These are phyloP conservation scores for Lophura nycthemera DNA, from an alignment of 2,113 vertebrate genomes.

Conservation along the genomic window DNA sequence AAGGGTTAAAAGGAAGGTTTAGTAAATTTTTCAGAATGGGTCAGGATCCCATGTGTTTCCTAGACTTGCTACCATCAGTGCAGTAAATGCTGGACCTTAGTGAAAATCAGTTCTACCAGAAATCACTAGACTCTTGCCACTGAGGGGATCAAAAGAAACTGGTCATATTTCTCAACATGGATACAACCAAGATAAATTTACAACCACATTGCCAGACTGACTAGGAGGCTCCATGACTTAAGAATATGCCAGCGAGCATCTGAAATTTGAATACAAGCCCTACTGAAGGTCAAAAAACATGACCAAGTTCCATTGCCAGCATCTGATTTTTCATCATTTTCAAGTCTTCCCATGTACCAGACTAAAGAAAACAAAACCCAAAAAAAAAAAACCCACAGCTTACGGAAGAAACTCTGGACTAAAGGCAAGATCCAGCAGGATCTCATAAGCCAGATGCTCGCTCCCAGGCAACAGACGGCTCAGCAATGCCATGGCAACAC, in stretches of 20 bases:
- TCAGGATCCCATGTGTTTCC: background rate
- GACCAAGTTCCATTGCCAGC: background rate
- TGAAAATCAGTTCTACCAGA: background rate
- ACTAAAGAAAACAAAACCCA: background rate
- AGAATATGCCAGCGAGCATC: background rate
- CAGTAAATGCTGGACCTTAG: background rate
- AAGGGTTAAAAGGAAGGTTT: background rate
- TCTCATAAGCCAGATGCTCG: conserved; percentile 86
- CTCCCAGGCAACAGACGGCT: conserved; percentile 91
- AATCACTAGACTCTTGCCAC: background rate
- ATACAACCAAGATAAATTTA: background rate
- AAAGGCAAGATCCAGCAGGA: conserved; percentile 87
- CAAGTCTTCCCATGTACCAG: background rate
- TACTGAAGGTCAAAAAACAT: background rate
- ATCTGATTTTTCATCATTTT: background rate
- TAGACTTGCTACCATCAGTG: background rate
- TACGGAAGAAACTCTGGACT: conserved; percentile 90
- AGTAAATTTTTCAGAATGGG: background rate
- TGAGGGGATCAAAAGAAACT: background rate
- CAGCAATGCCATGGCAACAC: conserved; percentile 85
- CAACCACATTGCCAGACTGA: background rate
- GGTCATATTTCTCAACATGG: background rate
- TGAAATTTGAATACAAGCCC: background rate
- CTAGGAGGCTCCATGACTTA: accelerated
- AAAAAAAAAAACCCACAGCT: conserved; percentile 74